These are phyloP conservation scores for Microplitis mediator DNA, from an alignment of 1,140 invertebrate genomes.

Conservation along the genomic window DNA sequence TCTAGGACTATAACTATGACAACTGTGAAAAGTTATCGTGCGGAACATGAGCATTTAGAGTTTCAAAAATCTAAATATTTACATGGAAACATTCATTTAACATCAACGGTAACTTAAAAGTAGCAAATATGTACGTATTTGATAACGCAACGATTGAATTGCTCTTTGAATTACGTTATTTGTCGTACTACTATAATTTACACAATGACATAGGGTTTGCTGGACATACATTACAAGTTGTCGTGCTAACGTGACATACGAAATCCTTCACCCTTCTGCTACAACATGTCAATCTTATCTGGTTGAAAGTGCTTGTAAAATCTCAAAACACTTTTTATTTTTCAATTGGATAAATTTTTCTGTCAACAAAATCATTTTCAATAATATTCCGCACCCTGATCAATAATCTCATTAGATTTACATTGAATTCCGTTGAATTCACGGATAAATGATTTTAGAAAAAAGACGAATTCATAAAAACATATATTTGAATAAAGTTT, in stretches of 20 bases:
- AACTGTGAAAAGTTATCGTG: too few species aligned
- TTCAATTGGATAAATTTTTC: neutral
- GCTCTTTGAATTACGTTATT: neutral
- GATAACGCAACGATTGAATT: too few species aligned
- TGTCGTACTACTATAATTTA: neutral
- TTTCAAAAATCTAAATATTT: too few species aligned
- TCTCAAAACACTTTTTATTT: neutral
- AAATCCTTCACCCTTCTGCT: neutral
- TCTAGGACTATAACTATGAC: neutral
- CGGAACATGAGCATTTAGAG: too few species aligned
- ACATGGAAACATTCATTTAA: too few species aligned
- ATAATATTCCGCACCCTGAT: too few species aligned
- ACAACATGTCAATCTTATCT: neutral
- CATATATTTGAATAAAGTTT: neutral
- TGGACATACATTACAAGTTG: neutral
- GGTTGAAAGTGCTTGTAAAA: neutral
- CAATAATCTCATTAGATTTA: too few species aligned
- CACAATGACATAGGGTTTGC: neutral
- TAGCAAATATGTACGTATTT: too few species aligned
- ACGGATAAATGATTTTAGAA: too few species aligned
- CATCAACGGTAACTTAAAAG: too few species aligned
- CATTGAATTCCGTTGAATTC: too few species aligned
- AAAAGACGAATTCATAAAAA: too few species aligned
- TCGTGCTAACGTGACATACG: constrained; percentile 1
- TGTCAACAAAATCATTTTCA: neutral